Percentiles rank a stretch among this genome's conserved stretches.
Conservation (phyloP, 2,797 vertebrate species). For the Coregonus suidteri region DNA sequence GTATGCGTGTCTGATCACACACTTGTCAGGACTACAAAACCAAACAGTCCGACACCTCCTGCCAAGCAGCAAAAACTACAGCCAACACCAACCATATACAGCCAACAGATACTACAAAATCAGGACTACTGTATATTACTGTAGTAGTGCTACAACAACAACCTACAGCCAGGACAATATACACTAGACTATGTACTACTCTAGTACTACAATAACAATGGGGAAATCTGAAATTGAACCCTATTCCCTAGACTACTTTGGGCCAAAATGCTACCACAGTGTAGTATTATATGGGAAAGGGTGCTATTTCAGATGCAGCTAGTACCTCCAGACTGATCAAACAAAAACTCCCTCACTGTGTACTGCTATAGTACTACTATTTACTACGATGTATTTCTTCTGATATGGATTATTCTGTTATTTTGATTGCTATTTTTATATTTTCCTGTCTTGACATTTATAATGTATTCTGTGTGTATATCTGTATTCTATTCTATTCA, state of each 20-base stretch:
- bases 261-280: not conserved
- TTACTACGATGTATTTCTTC: slow-evolving; percentile 64
- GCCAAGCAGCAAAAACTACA: not conserved
- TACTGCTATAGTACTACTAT: not conserved
- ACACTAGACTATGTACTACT: slow-evolving; percentile 68
- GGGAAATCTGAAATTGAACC: not conserved
- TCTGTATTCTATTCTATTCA: not conserved
- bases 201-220: slow-evolving; percentile 17
- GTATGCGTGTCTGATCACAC: slow-evolving; percentile 4
- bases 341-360: not conserved
- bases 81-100: slow-evolving; percentile 23
- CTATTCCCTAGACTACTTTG: not conserved
- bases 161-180: slow-evolving; percentile 61
- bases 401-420: slow-evolving; percentile 78
- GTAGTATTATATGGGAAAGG: not conserved
- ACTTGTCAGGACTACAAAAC: slow-evolving; percentile 50
- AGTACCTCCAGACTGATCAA: not conserved
- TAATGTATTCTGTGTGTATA: slow-evolving; percentile 77
- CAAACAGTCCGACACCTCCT: slow-evolving; percentile 44
- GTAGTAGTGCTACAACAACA: slow-evolving; percentile 37
- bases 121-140: not conserved
- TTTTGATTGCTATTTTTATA: slow-evolving; percentile 86
- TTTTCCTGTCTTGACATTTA: slow-evolving; percentile 83
- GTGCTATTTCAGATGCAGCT: not conserved
- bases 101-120: slow-evolving; percentile 35